These are phyloP conservation scores for Gymnoscopelus braueri DNA, from an alignment of 2,797 vertebrate species.

Conservation along the genomic window DNA sequence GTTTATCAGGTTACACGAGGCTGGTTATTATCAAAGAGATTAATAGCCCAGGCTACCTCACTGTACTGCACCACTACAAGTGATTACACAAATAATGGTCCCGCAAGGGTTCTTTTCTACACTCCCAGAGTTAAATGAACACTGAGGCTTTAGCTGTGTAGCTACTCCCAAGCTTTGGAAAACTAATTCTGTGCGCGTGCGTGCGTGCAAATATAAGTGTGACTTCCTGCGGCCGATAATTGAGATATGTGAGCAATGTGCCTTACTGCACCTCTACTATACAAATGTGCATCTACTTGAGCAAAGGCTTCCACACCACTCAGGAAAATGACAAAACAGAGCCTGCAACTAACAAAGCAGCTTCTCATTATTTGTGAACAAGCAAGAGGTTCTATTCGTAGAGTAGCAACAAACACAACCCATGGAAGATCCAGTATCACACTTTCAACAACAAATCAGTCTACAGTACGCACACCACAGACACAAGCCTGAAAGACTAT, in stretches of 20 bases:
- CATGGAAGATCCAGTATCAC: slow-evolving; percentile 42
- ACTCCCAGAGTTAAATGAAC: background rate
- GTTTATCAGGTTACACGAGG: slow-evolving; percentile 26
- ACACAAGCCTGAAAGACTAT: slow-evolving; percentile 54
- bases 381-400: slow-evolving; percentile 54
- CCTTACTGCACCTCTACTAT: slow-evolving; percentile 32
- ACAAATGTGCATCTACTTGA: slow-evolving; percentile 34
- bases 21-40: slow-evolving; percentile 43
- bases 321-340: slow-evolving; percentile 46
- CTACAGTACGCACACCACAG: slow-evolving; percentile 46
- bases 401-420: slow-evolving; percentile 58
- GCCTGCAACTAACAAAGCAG: slow-evolving; percentile 59
- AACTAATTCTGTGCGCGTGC: background rate
- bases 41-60: slow-evolving; percentile 29
- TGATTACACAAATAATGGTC: no score
- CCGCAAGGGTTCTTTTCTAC: no score
- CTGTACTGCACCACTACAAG: slow-evolving; percentile 3
- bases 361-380: slow-evolving; percentile 59
- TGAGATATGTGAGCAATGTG: slow-evolving; percentile 42
- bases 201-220: background rate
- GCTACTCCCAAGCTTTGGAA: no score
- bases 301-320: slow-evolving; percentile 25
- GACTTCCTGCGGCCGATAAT: slow-evolving; percentile 15
- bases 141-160: no score
- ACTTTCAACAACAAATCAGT: slow-evolving; percentile 58